phyloP scores from a whole-genome alignment of 2,113 vertebrate genomes.

The Myrmecobius fasciatus region DNA sequence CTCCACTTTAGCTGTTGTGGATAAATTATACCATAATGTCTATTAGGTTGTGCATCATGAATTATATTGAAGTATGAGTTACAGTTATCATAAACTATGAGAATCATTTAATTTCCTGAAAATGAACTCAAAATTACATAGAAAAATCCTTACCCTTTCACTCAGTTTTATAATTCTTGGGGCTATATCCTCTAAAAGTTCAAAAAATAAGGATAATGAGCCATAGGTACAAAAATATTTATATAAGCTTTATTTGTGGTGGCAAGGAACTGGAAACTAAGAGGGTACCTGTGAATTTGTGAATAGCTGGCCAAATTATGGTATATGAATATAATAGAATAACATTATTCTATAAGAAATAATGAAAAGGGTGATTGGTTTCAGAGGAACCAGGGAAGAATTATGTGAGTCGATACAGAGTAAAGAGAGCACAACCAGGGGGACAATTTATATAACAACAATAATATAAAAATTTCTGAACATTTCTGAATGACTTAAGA shows the following conservation, averaged over 20 bases:
- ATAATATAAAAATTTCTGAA: too few relatives aligned
- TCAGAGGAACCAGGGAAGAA: too few relatives aligned
- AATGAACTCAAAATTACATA: constrained; percentile 57
- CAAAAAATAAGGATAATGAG: neutral
- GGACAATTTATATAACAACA: too few relatives aligned
- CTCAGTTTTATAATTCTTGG: neutral
- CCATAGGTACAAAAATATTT: neutral
- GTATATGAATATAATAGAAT: too few relatives aligned
- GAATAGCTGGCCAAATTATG: neutral
- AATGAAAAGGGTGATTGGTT: too few relatives aligned
- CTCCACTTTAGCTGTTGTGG: too few relatives aligned
- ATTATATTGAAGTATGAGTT: neutral
- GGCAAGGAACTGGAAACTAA: neutral
- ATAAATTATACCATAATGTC: neutral
- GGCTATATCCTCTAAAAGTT: neutral
- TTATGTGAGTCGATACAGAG: too few relatives aligned
- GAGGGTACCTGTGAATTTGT: neutral
- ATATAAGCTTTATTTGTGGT: neutral
- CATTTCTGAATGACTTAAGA: too few relatives aligned
- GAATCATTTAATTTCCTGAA: constrained; percentile 72
- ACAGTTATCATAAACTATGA: constrained; percentile 55
- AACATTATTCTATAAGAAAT: too few relatives aligned
- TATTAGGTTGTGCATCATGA: neutral
- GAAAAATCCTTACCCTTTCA: neutral
- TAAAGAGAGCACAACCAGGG: too few relatives aligned